Evolutionary conservation across 1,140 invertebrate genomes (phyloP), one percentile per base, ranked within the genome.

Genomic region (Drosophila pruinosa): DNA sequence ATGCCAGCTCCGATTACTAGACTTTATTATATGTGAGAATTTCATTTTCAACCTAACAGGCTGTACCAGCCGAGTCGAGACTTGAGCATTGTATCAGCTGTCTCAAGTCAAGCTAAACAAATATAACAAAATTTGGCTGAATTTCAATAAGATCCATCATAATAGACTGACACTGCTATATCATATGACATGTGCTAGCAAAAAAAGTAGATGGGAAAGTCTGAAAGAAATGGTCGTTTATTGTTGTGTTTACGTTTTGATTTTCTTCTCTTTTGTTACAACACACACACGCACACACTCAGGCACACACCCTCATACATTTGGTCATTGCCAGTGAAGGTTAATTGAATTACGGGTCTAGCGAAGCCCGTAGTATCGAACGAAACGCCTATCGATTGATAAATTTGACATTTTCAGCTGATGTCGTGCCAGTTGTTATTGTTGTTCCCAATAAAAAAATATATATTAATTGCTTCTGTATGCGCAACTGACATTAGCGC

Each of bases 281-380:
- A 39, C 6, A 58, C 8, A 31, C 22, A 41, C 24, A 19, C 50
- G 59, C 58, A 39, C 50, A 43, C 24, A 52, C 5, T 21, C n/a
- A 28, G 10, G 41, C 45, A 56, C 21, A 34, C 43, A 45, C 22
- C 8, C 15, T 19, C 31, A 38, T 34, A 22, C 38, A 48, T 72
- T 56, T 64, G 31, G 68, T 70, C 79, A 57, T 76, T 70, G 64
- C 38, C 31, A 62, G 36, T 64, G 73, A 86, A 85, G 81, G 81
- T 85, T 85, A 85, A 85, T 86, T 86, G 65, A 85, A 85, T 85
- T 85, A 85, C 80, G 70, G 53, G 47, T 17, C 43, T n/a, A 63
- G 24, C 52, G 48, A 58, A 67, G 45, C 41, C 38, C 74, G 17
- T 28, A 59, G 63, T 45, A 77, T 68, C 74, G 61, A 71, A 53